Evolutionary conservation across 1,140 invertebrate species (phyloP), one percentile per base, ranked within the genome.

Genomic region (Caenorhabditis latens): DNA sequence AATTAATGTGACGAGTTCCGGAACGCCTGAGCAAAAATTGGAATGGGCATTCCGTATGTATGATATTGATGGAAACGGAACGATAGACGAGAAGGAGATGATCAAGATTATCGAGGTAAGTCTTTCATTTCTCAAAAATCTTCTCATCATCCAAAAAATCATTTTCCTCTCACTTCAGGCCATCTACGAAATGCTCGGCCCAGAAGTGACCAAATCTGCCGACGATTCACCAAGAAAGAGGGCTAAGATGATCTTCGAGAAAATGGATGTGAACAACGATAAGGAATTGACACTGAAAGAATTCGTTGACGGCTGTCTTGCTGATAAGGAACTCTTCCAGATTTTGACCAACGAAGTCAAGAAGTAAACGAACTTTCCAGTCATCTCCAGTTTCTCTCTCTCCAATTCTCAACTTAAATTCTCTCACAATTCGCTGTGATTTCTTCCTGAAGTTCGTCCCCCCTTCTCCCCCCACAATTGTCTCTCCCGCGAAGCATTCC

Each of bases 151-250:
- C 42, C 40, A 32, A 32, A 32, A 32, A 87, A 87, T 82, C 9
- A 24, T 21, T 16, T 89, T n/a, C n/a, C n/a, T n/a, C n/a, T n/a
- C n/a, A n/a, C 89, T 92, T 46, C 94, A 99, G 97, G 97, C 98
- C 88, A 99, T 99, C 93, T 99, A 99, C 93, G 97, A 98, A 93
- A 99, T 99, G 97, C 94, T 98, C 91, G 96, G 97, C 61, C 96
- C 97, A 85, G 97, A 96, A 94, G 97, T 96, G 90, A 96, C 96
- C 93, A 97, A 97, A 90, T 90, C 90, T 7, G 91, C 91, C 24
- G 92, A 92, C 85, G 91, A 93, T 46, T 92, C 93, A 14, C 97
- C 98, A 16, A 96, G 98, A 92, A 97, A 99, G 92, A 94, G 98
- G 90, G 97, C 98, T 87, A 97, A 97, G 94, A 98, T 97, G 93